Percentiles rank a stretch among this genome's conserved stretches.
Evolutionary conservation across 1,140 invertebrate genomes (phyloP).

Genomic region (Drosophila pruinosa): DNA sequence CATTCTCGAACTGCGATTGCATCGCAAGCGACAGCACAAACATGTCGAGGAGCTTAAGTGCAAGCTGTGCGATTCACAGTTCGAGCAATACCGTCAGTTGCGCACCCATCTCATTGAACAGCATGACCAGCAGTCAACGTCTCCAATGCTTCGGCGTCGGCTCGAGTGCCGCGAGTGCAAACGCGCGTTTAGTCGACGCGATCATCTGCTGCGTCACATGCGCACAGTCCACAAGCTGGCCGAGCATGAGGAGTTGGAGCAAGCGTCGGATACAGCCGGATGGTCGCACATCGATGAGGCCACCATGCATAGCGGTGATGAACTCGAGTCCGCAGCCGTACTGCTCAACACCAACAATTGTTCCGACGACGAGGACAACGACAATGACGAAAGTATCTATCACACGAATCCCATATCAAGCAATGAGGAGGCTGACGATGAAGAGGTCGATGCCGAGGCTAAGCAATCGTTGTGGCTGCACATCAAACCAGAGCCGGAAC

Average conservation of each 20-base stretch:
- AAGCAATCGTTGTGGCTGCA: conserved; percentile 61
- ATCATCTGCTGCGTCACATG: conserved; percentile 68
- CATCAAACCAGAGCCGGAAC: conserved; percentile 65
- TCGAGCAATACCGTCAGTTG: conserved; percentile 57
- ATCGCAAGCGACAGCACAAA: conserved; percentile 51
- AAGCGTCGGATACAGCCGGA: neutral
- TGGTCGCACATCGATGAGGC: conserved; percentile 31
- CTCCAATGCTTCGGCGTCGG: conserved; percentile 5
- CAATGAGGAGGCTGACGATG: conserved; percentile 60
- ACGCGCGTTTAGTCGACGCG: conserved; percentile 58
- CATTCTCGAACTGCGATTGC: conserved; percentile 57
- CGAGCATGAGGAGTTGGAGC: neutral
- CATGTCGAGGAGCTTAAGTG: conserved; percentile 52
- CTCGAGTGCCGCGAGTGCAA: conserved; percentile 58
- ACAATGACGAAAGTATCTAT: conserved; percentile 11
- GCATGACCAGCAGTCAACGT: conserved; percentile 43
- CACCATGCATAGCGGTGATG: conserved; percentile 48
- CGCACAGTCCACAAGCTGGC: conserved; percentile 55
- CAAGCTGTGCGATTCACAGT: conserved; percentile 57
- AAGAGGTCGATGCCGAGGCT: conserved; percentile 45
- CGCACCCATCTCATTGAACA: conserved; percentile 54
- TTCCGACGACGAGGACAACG: conserved; percentile 23
- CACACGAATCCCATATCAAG: conserved; percentile 76
- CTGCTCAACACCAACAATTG: conserved; percentile 33
- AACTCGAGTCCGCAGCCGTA: conserved; percentile 56